Percentiles rank a stretch among this genome's conserved stretches.
phyloP scores from a whole-genome alignment of 2,797 vertebrate species.

The Lagorchestes hirsutus region DNA sequence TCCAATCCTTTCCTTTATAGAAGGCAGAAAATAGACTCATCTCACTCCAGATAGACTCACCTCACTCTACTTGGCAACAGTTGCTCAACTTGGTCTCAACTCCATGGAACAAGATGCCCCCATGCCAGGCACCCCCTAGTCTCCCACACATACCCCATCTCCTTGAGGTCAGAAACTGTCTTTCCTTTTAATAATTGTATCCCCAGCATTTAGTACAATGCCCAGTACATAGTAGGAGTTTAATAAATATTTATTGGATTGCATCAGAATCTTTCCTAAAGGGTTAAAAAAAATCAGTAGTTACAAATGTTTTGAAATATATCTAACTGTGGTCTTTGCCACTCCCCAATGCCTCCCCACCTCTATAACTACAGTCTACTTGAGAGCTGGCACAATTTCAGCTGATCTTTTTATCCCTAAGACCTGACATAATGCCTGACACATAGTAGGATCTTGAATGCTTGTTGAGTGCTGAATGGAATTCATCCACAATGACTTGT shows the following conservation, averaged over 20 bases:
- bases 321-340: neutral
- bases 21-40: neutral
- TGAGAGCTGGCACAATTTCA: neutral
- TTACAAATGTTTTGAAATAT: neutral
- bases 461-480: neutral
- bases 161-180: neutral
- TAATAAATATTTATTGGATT: neutral
- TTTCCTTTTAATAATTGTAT: neutral
- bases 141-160: neutral
- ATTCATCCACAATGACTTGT: neutral
- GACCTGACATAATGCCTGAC: neutral
- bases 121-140: neutral
- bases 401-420: neutral
- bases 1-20: neutral
- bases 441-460: neutral
- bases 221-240: neutral
- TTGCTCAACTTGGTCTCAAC: neutral
- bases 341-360: neutral
- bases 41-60: neutral
- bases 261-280: neutral
- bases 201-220: neutral
- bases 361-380: neutral
- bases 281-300: neutral
- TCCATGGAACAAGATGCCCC: neutral
- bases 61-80: neutral